Conservation (phyloP, 2,797 vertebrate species). For the Brotula barbata region DNA sequence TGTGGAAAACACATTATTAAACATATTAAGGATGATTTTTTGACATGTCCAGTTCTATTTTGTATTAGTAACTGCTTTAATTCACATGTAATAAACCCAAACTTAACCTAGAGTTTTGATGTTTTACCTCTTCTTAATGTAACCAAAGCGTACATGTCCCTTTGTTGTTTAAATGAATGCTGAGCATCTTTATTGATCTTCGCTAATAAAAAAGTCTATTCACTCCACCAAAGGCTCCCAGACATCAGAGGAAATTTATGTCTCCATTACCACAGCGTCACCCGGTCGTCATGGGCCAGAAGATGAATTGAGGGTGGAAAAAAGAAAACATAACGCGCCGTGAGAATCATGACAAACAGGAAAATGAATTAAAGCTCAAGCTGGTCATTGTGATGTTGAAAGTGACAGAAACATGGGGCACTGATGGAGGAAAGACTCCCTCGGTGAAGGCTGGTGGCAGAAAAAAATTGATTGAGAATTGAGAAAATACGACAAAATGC, state of each 20-base stretch:
- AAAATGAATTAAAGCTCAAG: slow-evolving; percentile 29
- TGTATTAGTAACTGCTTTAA: no score
- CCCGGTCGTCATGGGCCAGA: slow-evolving; percentile 33
- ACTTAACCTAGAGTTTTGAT: no score
- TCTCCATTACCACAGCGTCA: slow-evolving; percentile 58
- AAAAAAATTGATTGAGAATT: no score
- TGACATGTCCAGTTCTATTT: no score
- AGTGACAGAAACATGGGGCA: slow-evolving; percentile 36
- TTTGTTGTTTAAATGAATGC: slow-evolving; percentile 40
- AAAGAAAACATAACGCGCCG: slow-evolving; percentile 38
- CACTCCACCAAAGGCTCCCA: slow-evolving; percentile 11
- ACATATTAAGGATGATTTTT: no score
- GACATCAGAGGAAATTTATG: slow-evolving; percentile 59
- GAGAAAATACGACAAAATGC: no score
- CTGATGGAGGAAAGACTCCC: no score
- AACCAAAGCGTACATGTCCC: not conserved
- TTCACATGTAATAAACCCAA: no score
- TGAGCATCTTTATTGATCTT: slow-evolving; percentile 51
- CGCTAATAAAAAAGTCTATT: slow-evolving; percentile 34
- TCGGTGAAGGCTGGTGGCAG: slow-evolving; percentile 3
- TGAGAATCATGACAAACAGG: slow-evolving; percentile 17
- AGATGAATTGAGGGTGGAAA: slow-evolving; percentile 52
- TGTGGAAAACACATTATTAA: no score
- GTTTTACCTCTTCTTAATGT: no score
- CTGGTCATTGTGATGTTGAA: slow-evolving; percentile 16